Evolutionary conservation across 2,797 vertebrate species (phyloP), one percentile per base, ranked within the genome.

Genomic region (Onychomys leucogaster): DNA sequence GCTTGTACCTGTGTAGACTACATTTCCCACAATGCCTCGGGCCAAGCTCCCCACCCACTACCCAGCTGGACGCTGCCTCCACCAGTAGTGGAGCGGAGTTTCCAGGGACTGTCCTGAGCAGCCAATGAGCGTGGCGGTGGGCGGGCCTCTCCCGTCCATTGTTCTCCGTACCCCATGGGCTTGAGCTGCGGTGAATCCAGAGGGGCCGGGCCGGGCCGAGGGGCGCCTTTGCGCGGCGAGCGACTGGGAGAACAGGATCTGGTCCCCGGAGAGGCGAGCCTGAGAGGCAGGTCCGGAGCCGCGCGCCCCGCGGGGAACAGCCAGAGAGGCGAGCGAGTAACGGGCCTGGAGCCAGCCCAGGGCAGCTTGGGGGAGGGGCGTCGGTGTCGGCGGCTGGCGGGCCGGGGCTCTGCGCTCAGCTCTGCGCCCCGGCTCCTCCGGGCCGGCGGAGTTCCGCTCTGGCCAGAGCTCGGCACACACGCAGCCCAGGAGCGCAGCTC

Each of bases 131-230:
- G 55, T 27, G 55, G 86, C 0, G 34, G 65, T 80, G 92, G 98
- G 96, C 92, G 92, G 96, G 41, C 27, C 55, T 86, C 91, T 92
- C 95, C 89, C 89, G 96, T 97, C 97, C 98, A 98, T 98, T 98
- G 98, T 98, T 98, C 98, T 98, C 92, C 23, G 76, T 75, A 93
- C 90, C 96, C 85, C 94, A 55, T 65, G 78, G 96, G 93, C 90
- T 80, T 8, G 43, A 95, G 88, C 89, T 1, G 55, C 37, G 13
- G 73, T 12, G 88, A 87, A 11, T 90, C 61, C 29, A 34, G 67
- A 93, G 97, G 77, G 92, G 81, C 90, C 63, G 90, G 55, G 65
- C 61, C 0, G 76, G 59, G 11, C 19, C 19, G 34, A 59, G 3
- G 52, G 76, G 87, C 37, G 59, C 52, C 57, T 95, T 59, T 34